These are phyloP conservation scores for Luperina nickerlii DNA, from an alignment of 2,888 invertebrate species.

Conservation along the genomic window DNA sequence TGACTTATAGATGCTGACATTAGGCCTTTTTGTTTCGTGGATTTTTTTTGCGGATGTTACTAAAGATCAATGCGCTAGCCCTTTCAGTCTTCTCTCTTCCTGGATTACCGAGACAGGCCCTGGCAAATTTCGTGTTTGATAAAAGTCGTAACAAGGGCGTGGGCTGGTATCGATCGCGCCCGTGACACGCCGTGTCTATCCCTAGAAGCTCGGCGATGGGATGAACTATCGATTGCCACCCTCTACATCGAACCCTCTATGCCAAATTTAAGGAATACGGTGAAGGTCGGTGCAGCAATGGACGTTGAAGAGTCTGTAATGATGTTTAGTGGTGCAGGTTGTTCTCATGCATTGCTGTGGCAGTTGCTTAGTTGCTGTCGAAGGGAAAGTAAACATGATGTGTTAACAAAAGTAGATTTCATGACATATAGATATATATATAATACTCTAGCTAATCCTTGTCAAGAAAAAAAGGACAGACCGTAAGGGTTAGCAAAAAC, in stretches of 20 bases:
- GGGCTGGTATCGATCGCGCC: conserved; percentile 75
- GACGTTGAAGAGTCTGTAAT: not conserved
- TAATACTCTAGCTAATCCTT: not conserved
- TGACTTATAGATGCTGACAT: not conserved
- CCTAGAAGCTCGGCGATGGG: conserved; percentile 60
- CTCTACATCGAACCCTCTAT: conserved; percentile 49
- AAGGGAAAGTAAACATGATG: not conserved
- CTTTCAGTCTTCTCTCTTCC: not conserved
- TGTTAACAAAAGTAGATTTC: conserved; percentile 1
- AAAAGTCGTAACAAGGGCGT: conserved; percentile 68
- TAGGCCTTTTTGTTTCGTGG: no score
- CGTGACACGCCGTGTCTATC: conserved; percentile 77
- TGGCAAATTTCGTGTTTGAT: conserved; percentile 45
- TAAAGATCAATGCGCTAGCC: not conserved
- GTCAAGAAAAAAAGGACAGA: not conserved
- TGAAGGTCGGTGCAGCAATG: conserved; percentile 53
- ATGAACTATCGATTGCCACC: conserved; percentile 42
- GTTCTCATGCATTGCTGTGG: conserved; percentile 23
- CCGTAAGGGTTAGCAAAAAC: not conserved
- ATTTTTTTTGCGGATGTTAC: not conserved
- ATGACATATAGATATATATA: not conserved
- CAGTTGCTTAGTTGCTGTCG: conserved; percentile 26
- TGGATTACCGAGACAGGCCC: conserved; percentile 16
- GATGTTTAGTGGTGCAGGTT: not conserved
- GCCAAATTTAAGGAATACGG: conserved; percentile 20